A percentile compares a stretch with the other conserved stretches of the same genome.
Conservation (phyloP, 2,888 invertebrate genomes). For the Lasioglossum pauxillum region DNA sequence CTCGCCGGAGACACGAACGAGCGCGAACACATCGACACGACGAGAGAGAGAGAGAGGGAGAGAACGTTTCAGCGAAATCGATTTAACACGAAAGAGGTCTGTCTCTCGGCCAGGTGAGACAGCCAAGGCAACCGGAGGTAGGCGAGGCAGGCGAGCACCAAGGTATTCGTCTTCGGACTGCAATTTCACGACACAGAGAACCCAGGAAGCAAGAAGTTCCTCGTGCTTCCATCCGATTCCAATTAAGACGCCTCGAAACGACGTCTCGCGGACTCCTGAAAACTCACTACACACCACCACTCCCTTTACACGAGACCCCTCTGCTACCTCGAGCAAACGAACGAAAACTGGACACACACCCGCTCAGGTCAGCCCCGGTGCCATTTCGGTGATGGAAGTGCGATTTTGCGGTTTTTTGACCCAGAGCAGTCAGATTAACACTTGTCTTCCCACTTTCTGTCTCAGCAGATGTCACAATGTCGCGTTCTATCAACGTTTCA, state of each 20-base stretch:
- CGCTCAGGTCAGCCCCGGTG: too few relatives aligned
- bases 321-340: not conserved
- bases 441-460: too few relatives aligned
- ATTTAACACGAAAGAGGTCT: constrained; percentile 55
- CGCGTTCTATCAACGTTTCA: too few relatives aligned
- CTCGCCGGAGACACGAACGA: not conserved
- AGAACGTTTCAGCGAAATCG: constrained; percentile 48
- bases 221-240: constrained; percentile 55
- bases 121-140: constrained; percentile 9
- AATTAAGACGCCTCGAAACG: constrained; percentile 57
- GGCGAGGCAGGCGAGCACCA: constrained; percentile 4
- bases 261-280: constrained; percentile 31
- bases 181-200: constrained; percentile 53
- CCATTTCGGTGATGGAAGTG: not conserved
- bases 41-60: not conserved
- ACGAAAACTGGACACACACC: constrained; percentile 13
- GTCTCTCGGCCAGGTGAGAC: constrained; percentile 24
- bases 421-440: too few relatives aligned
- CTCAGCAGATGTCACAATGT: too few relatives aligned
- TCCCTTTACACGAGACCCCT: not conserved
- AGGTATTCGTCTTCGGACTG: constrained; percentile 50
- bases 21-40: not conserved
- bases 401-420: not conserved
- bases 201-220: constrained; percentile 47
- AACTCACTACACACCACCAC: constrained; percentile 10